A percentile compares a stretch with the other conserved stretches of the same genome.
phyloP scores from a whole-genome alignment of 2,888 invertebrate species.

The Dichetophora obliterata region DNA sequence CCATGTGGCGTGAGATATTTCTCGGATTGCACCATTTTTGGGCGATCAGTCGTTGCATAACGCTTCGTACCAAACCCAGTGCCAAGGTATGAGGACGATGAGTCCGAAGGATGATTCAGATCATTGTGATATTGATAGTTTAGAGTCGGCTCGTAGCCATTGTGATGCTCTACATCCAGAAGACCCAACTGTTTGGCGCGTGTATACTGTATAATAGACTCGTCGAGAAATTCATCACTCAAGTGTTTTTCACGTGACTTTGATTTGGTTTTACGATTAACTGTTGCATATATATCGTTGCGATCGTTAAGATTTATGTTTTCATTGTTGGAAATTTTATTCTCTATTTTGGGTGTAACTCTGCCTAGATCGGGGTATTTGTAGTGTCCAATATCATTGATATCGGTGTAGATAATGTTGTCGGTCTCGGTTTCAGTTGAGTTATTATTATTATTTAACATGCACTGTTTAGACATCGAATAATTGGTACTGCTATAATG shows the following conservation, averaged over 20 bases:
- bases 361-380: constrained; percentile 61
- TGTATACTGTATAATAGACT: constrained; percentile 66
- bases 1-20: constrained; percentile 67
- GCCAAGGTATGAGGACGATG: constrained; percentile 67
- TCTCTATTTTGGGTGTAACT: constrained; percentile 58
- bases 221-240: constrained; percentile 69
- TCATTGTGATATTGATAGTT: constrained; percentile 66
- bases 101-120: constrained; percentile 67
- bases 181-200: constrained; percentile 62
- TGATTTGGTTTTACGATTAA: constrained; percentile 69
- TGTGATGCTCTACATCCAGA: constrained; percentile 43
- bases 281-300: constrained; percentile 69
- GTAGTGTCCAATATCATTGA: constrained; percentile 68
- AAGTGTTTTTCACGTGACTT: constrained; percentile 68
- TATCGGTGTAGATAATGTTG: constrained; percentile 70
- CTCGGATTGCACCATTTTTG: constrained; percentile 63
- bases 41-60: constrained; percentile 55
- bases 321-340: constrained; percentile 65
- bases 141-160: constrained; percentile 51
- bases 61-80: constrained; percentile 61
- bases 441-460: constrained; percentile 67
- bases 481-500: constrained; percentile 71
- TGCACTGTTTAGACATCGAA: constrained; percentile 71
- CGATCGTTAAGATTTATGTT: constrained; percentile 65
- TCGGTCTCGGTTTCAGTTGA: constrained; percentile 69